Percentiles rank a stretch among this genome's conserved stretches.
These are phyloP conservation scores for Drosophila picticornis DNA, from an alignment of 2,888 invertebrate genomes.

Conservation along the genomic window DNA sequence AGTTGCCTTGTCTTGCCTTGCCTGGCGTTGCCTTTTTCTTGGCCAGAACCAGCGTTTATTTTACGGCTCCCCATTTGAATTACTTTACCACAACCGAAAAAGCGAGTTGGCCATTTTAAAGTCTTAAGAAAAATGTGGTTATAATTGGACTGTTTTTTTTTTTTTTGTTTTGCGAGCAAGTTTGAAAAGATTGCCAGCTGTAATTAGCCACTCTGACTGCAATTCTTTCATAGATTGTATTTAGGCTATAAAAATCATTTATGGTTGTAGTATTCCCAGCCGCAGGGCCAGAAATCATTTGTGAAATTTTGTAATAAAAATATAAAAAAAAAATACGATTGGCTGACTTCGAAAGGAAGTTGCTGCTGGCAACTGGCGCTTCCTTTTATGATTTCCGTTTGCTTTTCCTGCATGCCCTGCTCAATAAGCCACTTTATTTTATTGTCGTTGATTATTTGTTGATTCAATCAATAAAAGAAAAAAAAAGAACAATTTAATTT, in stretches of 20 bases:
- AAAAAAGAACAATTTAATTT: background rate
- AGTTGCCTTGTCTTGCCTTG: too few relatives aligned
- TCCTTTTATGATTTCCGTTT: background rate
- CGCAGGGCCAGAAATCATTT: background rate
- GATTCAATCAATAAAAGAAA: background rate
- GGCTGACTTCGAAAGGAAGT: background rate
- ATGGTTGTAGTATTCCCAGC: background rate
- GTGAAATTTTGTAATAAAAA: background rate
- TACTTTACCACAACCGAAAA: background rate
- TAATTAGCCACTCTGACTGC: background rate
- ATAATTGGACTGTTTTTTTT: background rate
- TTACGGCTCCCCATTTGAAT: background rate
- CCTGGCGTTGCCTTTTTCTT: constrained; percentile 23
- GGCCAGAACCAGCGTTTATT: background rate
- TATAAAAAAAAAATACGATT: background rate
- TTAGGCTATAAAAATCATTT: background rate
- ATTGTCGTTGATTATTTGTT: background rate
- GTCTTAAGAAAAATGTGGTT: constrained; percentile 5
- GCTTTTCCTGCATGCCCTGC: background rate
- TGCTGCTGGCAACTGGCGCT: background rate
- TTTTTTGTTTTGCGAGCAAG: background rate
- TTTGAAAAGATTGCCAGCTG: constrained; percentile 2
- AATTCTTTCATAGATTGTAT: background rate
- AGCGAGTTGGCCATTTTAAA: background rate
- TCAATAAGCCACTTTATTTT: background rate